Conservation (phyloP, 2,888 invertebrate species). For the Zaprionus lineosus region DNA sequence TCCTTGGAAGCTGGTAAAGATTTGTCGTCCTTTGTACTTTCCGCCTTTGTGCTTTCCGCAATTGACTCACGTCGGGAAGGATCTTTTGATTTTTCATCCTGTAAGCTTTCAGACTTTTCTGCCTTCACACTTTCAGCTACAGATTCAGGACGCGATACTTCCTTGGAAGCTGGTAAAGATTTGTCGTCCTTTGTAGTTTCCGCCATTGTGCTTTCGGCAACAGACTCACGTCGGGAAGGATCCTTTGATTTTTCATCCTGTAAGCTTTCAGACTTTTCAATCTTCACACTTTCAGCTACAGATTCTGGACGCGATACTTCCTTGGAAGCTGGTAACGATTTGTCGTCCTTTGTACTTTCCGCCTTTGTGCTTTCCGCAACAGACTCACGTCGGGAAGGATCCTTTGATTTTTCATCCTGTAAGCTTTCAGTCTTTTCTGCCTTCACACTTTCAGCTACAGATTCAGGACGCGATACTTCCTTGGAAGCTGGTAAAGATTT, state of each 20-base stretch:
- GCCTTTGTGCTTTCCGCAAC: conserved; percentile 30
- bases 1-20: too few species aligned
- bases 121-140: conserved; percentile 25
- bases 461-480: conserved; percentile 34
- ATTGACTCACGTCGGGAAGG: conserved; percentile 30
- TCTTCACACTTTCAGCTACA: too few species aligned
- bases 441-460: conserved; percentile 29
- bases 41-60: conserved; percentile 21
- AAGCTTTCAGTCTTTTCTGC: too few species aligned
- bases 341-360: too few species aligned
- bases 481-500: conserved; percentile 26
- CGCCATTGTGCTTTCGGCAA: conserved; percentile 16
- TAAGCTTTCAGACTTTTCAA: conserved; percentile 14
- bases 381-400: conserved; percentile 67
- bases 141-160: conserved; percentile 20
- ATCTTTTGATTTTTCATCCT: conserved; percentile 33
- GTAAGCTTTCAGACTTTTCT: conserved; percentile 25
- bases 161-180: conserved; percentile 25
- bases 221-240: conserved; percentile 23
- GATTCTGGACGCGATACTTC: too few species aligned
- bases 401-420: conserved; percentile 28
- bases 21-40: too few species aligned
- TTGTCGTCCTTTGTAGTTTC: conserved; percentile 32
- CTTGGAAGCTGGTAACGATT: too few species aligned
- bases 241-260: conserved; percentile 36